Evolutionary conservation across 2,797 vertebrate genomes (phyloP).

Genomic region (Anguilla megastoma): DNA sequence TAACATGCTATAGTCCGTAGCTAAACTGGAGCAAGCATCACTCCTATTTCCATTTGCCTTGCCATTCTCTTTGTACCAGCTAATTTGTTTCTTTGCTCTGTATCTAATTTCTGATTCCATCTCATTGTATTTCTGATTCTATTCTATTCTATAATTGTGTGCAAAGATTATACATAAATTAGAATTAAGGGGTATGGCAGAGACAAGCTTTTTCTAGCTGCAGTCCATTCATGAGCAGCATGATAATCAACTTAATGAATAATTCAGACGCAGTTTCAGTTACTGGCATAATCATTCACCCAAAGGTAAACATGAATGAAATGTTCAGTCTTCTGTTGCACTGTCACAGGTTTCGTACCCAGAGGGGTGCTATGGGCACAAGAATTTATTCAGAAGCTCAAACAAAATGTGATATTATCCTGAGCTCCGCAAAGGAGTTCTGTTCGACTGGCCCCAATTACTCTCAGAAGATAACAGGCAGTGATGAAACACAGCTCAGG

Average conservation of each 20-base stretch:
- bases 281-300: constrained; percentile 1
- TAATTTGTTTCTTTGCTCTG: background rate
- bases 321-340: background rate
- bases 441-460: background rate
- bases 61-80: background rate
- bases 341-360: background rate
- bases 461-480: background rate
- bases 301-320: background rate
- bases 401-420: constrained; percentile 3
- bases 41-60: background rate
- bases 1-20: too few relatives aligned
- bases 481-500: background rate
- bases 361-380: background rate
- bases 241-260: background rate
- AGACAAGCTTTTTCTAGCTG: background rate
- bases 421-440: background rate
- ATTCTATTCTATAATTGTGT: background rate
- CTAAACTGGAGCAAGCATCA: background rate
- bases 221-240: constrained; percentile 1
- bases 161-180: background rate
- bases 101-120: background rate
- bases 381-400: background rate
- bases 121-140: too few relatives aligned
- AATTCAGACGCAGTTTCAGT: background rate
- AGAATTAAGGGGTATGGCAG: background rate